Evolutionary conservation across 2,888 invertebrate genomes (phyloP).

Genomic region (Poecilus cupreus): DNA sequence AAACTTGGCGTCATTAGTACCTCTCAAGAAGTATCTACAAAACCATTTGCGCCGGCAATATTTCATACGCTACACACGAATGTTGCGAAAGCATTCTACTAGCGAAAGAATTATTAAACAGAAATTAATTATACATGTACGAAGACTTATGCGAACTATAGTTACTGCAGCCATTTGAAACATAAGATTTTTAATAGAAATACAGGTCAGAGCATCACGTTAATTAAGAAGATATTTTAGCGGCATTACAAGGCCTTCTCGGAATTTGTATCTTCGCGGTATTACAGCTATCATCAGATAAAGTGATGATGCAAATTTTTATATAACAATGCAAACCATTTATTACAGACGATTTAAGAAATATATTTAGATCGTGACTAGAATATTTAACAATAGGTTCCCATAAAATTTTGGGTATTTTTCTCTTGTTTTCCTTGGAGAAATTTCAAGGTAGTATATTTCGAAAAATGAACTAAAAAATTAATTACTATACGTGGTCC

Average conservation of each 20-base stretch:
- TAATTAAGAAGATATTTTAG: background rate
- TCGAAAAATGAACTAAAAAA: no score
- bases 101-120: background rate
- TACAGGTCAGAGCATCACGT: background rate
- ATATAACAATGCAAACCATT: conserved; percentile 16
- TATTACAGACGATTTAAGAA: conserved; percentile 7
- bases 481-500: no score
- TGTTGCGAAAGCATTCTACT: background rate
- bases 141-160: background rate
- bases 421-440: background rate
- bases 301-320: conserved; percentile 31
- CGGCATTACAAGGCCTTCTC: background rate
- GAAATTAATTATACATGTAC: conserved; percentile 11
- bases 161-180: background rate
- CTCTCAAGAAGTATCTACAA: background rate
- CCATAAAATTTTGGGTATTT: background rate
- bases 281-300: conserved; percentile 7
- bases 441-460: no score
- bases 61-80: background rate
- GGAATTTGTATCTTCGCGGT: conserved; percentile 13
- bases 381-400: background rate
- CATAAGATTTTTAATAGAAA: background rate
- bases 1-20: background rate
- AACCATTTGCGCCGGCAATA: background rate
- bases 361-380: conserved; percentile 11